Conservation (phyloP, 1,140 invertebrate genomes). For the Drosophila orosa region DNA sequence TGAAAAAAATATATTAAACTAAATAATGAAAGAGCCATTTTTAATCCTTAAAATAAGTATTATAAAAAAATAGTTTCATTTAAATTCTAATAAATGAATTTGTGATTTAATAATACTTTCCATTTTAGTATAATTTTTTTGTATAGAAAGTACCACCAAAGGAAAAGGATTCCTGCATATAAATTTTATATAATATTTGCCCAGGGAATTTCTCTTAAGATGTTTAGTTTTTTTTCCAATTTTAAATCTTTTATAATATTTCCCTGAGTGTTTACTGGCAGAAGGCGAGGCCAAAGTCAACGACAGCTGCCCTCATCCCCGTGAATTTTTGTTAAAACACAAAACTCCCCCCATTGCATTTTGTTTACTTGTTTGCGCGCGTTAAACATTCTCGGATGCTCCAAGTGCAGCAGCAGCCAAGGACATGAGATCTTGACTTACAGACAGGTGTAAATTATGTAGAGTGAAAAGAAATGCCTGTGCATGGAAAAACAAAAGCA, state of each 20-base stretch:
- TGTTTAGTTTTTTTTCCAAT: background rate
- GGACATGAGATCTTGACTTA: conserved; percentile 67
- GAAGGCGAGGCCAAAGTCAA: conserved; percentile 21
- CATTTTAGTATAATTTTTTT: no score
- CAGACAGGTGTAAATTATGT: conserved; percentile 77
- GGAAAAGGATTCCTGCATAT: no score
- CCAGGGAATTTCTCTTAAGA: no score
- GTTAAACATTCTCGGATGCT: conserved; percentile 66
- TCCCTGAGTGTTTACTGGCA: background rate
- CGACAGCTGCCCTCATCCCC: conserved; percentile 18
- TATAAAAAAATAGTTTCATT: no score
- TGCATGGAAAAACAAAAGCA: conserved; percentile 17
- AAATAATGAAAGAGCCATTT: background rate
- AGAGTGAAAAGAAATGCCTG: conserved; percentile 63
- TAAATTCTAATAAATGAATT: no score
- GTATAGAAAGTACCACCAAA: no score
- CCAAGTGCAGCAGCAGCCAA: conserved; percentile 61
- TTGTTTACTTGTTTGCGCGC: conserved; percentile 70
- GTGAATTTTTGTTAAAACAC: background rate
- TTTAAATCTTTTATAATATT: background rate
- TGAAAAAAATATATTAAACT: background rate
- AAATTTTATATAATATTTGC: no score
- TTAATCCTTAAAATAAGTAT: no score
- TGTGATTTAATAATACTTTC: no score
- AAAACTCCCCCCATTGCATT: conserved; percentile 20